Evolutionary conservation across 1,140 invertebrate species (phyloP).

Genomic region (Megalopta genalis): DNA sequence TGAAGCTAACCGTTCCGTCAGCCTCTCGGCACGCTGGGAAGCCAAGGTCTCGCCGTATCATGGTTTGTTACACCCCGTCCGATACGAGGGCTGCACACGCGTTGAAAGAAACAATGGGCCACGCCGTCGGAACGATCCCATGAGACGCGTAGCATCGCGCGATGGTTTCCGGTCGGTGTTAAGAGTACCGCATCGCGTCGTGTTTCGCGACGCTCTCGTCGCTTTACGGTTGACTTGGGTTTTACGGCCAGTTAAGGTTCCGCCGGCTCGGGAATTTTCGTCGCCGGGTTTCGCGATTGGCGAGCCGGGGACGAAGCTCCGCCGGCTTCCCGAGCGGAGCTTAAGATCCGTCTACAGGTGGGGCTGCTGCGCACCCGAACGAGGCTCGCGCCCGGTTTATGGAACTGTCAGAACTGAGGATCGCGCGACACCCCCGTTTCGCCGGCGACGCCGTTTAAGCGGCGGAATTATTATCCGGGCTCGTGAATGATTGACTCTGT

Average conservation of each 20-base stretch:
- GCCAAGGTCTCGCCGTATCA: constrained; percentile 21
- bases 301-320: background rate
- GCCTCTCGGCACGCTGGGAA: too few species aligned
- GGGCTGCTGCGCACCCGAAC: background rate
- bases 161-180: constrained; percentile 13
- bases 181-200: constrained; percentile 3
- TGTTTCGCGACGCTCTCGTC: background rate
- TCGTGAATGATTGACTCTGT: too few species aligned
- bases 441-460: background rate
- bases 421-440: background rate
- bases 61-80: constrained; percentile 3
- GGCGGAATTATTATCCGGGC: background rate
- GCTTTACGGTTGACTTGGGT: background rate
- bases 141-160: background rate
- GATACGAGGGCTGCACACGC: constrained; percentile 9
- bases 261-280: background rate
- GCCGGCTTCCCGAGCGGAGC: background rate
- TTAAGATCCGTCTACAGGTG: background rate
- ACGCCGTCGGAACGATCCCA: background rate
- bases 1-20: too few species aligned
- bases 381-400: background rate
- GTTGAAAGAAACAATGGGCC: background rate
- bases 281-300: background rate
- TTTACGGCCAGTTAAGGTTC: constrained; percentile 3
- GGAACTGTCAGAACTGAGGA: background rate